Evolutionary conservation across 2,888 invertebrate species (phyloP), one percentile per base, ranked within the genome.

Genomic region (Eulithis testata): DNA sequence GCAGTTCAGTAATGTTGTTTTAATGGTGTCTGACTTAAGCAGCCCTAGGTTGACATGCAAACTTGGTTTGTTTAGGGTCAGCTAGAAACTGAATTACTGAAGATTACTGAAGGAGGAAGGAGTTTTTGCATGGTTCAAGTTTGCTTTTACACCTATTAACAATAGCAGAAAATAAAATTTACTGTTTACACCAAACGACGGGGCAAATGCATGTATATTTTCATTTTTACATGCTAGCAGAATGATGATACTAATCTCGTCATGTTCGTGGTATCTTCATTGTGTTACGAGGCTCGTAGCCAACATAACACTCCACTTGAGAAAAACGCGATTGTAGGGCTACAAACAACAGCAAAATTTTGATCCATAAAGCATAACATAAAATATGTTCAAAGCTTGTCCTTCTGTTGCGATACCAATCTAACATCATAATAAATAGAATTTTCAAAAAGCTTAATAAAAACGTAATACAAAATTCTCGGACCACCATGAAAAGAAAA

Each of bases 291-390:
- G 49, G 37, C 58, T 50, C 83, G 78, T 81, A 81, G 80, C 77
- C 81, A 83, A 82, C 81, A 78, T 81, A 76, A 77, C 82, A 82
- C 84, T 86, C 80, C 80, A 78, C 76, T 80, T 84, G 83, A 87
- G 88, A 89, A 89, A 89, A 86, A 86, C 87, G 77, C 82, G 81
- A 84, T 85, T 88, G 87, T 87, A 83, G 84, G 84, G 85, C 85
- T 81, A 87, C 87, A 87, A 88, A 87, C 88, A 89, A 87, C 86
- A 86, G 81, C 87, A 88, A 89, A 27, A 49, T 31, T 47, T 14
- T 58, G 8, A 40, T 57, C 60, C 6, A 31, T 11, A 40, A 31
- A 52, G 56, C 43, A 85, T 88, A 84, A 86, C 84, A 85, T 87
- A 84, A 86, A 90, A 87, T 86, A 85, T 87, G 86, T 88, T 88